These are phyloP conservation scores for Hartigia nigra DNA, from an alignment of 2,888 invertebrate genomes.

Conservation along the genomic window DNA sequence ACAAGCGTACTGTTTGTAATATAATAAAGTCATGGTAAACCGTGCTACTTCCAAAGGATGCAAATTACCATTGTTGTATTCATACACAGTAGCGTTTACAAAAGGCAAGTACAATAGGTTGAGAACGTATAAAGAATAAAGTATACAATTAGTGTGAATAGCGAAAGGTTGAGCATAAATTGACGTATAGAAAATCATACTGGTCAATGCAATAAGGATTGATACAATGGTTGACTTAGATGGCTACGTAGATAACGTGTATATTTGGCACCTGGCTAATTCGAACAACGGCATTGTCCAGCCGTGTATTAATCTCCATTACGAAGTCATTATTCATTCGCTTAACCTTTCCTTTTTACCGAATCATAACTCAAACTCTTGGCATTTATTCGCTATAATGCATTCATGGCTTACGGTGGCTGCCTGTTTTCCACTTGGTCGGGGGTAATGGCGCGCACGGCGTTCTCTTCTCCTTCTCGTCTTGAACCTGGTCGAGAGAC, in stretches of 20 bases:
- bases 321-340: conserved; percentile 16
- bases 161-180: neutral
- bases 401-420: conserved; percentile 31
- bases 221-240: neutral
- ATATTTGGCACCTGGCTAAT: neutral
- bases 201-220: neutral
- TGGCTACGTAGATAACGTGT: neutral
- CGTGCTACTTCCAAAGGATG: neutral
- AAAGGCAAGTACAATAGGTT: neutral
- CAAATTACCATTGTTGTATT: neutral
- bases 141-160: neutral
- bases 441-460: conserved; percentile 28
- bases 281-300: neutral
- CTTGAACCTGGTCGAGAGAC: neutral
- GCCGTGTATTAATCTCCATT: conserved; percentile 11
- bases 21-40: neutral
- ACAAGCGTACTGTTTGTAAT: neutral
- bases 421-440: conserved; percentile 27
- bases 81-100: neutral
- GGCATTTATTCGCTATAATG: conserved; percentile 35
- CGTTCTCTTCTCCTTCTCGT: neutral
- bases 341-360: conserved; percentile 24
- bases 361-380: conserved; percentile 31
- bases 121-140: neutral
- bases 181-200: neutral